phyloP scores from a whole-genome alignment of 2,888 invertebrate species.

The Molorchus minor region DNA sequence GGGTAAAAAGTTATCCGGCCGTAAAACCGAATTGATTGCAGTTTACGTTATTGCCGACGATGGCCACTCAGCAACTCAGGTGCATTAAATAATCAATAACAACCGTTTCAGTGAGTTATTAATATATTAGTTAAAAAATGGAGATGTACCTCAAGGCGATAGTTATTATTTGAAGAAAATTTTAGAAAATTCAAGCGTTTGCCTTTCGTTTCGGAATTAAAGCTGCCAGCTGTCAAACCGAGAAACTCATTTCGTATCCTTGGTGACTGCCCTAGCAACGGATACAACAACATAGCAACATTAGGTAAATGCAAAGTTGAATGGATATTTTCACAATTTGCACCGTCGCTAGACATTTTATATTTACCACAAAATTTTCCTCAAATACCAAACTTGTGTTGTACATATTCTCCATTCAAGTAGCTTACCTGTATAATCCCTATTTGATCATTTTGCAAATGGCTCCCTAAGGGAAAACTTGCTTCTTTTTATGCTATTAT shows the following conservation, averaged over 20 bases:
- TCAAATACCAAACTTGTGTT: background rate
- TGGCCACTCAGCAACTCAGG: conserved; percentile 32
- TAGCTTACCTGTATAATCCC: conserved; percentile 32
- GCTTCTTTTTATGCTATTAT: conserved; percentile 25
- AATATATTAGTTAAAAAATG: conserved; percentile 44
- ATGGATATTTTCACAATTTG: conserved; percentile 36
- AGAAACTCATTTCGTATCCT: conserved; percentile 62
- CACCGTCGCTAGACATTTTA: conserved; percentile 30
- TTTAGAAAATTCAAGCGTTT: conserved; percentile 9
- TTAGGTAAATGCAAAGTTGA: conserved; percentile 58
- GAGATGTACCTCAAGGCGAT: conserved; percentile 36
- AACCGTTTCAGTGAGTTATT: conserved; percentile 43
- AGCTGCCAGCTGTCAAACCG: conserved; percentile 59
- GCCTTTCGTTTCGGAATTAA: conserved; percentile 27
- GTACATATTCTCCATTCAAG: conserved; percentile 5
- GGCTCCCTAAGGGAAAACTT: conserved; percentile 48
- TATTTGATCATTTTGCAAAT: conserved; percentile 54
- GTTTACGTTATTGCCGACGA: conserved; percentile 43
- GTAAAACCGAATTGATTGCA: conserved; percentile 36
- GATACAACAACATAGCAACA: conserved; percentile 65
- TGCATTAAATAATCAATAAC: conserved; percentile 45
- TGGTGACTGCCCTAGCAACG: conserved; percentile 64
- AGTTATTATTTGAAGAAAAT: conserved; percentile 31
- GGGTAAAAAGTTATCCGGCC: conserved; percentile 28
- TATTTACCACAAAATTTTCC: conserved; percentile 6